These are phyloP conservation scores for Bombus consobrinus DNA, from an alignment of 1,140 invertebrate genomes.

Conservation along the genomic window DNA sequence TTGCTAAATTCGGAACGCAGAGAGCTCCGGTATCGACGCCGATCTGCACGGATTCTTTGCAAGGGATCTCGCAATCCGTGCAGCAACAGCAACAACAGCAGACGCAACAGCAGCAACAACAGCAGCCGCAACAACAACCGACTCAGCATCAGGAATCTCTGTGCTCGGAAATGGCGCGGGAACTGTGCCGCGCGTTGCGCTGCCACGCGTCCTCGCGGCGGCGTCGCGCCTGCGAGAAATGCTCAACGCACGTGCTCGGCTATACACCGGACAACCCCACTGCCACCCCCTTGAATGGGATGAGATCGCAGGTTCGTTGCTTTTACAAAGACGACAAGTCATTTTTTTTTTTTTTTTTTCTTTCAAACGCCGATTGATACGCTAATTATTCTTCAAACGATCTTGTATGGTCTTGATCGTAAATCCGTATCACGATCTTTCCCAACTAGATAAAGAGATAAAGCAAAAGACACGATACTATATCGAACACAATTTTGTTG, in stretches of 20 bases:
- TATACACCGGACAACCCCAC: constrained; percentile 80
- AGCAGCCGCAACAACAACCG: constrained; percentile 77
- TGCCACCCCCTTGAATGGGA: constrained; percentile 79
- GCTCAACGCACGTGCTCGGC: constrained; percentile 83
- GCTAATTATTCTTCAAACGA: no score
- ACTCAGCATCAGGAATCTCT: constrained; percentile 87
- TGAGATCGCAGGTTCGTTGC: constrained; percentile 75
- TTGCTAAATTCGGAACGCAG: constrained; percentile 26
- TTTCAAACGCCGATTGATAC: no score
- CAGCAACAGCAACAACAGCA: constrained; percentile 75
- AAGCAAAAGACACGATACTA: background rate
- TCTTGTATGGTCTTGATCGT: no score
- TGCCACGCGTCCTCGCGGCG: constrained; percentile 88
- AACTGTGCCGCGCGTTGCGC: constrained; percentile 89
- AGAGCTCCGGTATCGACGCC: constrained; percentile 70
- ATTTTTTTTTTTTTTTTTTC: no score
- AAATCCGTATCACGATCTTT: background rate
- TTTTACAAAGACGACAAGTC: no score
- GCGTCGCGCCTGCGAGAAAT: constrained; percentile 87
- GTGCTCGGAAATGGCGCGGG: constrained; percentile 92
- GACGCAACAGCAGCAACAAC: constrained; percentile 82
- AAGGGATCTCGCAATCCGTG: constrained; percentile 77
- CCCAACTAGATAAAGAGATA: background rate
- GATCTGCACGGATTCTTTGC: constrained; percentile 77
- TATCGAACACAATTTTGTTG: no score